Evolutionary conservation across 2,888 invertebrate species (phyloP).

Genomic region (Craniophora ligustri): DNA sequence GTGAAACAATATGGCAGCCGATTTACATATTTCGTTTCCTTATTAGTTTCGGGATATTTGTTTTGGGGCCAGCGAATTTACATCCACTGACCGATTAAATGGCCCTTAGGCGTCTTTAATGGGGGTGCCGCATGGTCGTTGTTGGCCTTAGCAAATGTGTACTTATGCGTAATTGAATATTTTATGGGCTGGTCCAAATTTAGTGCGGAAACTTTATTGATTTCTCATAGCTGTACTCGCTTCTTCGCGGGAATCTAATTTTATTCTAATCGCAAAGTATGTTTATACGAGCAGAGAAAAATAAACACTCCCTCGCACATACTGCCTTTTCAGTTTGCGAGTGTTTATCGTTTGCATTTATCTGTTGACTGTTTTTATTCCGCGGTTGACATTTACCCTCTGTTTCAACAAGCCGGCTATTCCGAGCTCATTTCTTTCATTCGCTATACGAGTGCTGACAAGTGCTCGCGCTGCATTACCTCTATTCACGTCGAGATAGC

Average conservation of each 20-base stretch:
- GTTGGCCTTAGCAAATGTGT: conserved; percentile 88
- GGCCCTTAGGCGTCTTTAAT: conserved; percentile 89
- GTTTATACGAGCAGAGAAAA: conserved; percentile 43
- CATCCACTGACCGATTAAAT: conserved; percentile 89
- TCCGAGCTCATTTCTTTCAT: conserved; percentile 85
- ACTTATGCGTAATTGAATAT: conserved; percentile 89
- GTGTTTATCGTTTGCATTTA: conserved; percentile 88
- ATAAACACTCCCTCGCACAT: conserved; percentile 77
- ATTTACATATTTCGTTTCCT: conserved; percentile 89
- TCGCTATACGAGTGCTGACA: conserved; percentile 82
- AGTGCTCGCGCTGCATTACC: conserved; percentile 85
- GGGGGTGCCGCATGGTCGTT: conserved; percentile 88
- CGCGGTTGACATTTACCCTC: conserved; percentile 87
- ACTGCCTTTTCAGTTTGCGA: conserved; percentile 80
- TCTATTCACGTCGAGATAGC: conserved; percentile 86
- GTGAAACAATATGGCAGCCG: conserved; percentile 88
- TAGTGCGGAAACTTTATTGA: conserved; percentile 81
- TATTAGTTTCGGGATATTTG: conserved; percentile 89
- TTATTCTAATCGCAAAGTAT: conserved; percentile 52
- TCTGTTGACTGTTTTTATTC: conserved; percentile 89
- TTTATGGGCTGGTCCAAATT: conserved; percentile 84
- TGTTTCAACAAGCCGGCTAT: conserved; percentile 81
- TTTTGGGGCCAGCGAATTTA: conserved; percentile 88
- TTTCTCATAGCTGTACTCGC: conserved; percentile 64
- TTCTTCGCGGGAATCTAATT: conserved; percentile 53